Base-by-base conservation (phyloP, 2,888 invertebrate species). In the Melitaea athalia region DNA sequence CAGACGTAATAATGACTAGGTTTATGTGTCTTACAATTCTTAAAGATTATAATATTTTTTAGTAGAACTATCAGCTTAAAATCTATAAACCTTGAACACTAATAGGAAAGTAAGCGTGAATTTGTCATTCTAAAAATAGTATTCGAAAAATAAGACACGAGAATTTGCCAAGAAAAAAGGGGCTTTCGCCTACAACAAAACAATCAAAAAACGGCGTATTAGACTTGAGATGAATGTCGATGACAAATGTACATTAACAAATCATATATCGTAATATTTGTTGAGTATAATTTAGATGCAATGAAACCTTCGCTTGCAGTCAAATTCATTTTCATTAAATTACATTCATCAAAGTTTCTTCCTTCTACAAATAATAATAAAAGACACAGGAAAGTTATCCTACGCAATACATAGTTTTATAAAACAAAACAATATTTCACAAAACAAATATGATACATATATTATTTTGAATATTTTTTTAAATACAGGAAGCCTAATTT, bases 121-220 rank as follows among this genome's bases (percentile, higher is more conserved):
- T 70, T 60, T 72, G 64, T 69, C 71, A n/a, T 63, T 63, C 72
- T 74, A 75, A 76, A 75, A 76, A 75, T 77, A 78, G 70, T 61
- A 71, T 63, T 68, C 64, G 62, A 71, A 71, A 75, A 73, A 73
- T 72, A 71, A 72, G 74, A 73, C 71, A 74, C 74, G 74, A 64
- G 73, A 71, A 77, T 75, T 77, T 78, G 77, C 77, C 78, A 77
- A 77, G 77, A n/a, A 77, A 77, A 76, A 75, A 75, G 72, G 74
- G 71, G 70, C 74, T 73, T 72, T 76, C 75, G 67, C 67, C 70
- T 72, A 67, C 67, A 67, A 63, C 64, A 65, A 69, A 67, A 61
- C 59, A 53, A 59, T 59, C 69, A 67, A 60, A 62, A 62, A n/a
- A n/a, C n/a, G n/a, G n/a, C 61, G 57, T 38, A 47, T 52, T 62